Evolutionary conservation across 2,113 vertebrate genomes (phyloP).

Genomic region (Nipponia nippon): DNA sequence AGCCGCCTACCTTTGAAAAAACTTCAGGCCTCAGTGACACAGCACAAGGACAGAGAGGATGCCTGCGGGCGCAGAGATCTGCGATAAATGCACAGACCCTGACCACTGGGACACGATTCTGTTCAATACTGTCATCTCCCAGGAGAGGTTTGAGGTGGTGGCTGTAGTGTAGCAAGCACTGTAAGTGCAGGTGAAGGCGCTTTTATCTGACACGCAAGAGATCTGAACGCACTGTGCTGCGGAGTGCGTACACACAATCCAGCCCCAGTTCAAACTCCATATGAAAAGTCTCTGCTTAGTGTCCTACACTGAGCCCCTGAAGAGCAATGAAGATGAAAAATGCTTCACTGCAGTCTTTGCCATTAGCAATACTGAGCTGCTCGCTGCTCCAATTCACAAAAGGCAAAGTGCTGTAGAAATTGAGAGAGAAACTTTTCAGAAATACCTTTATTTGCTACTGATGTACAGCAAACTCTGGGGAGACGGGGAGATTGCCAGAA

Average conservation of each 20-base stretch:
- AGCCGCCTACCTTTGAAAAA: background rate
- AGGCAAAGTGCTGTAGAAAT: background rate
- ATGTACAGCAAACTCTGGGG: background rate
- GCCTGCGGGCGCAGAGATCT: background rate
- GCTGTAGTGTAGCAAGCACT: background rate
- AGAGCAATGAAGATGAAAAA: background rate
- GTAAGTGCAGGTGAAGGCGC: background rate
- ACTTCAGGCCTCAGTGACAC: background rate
- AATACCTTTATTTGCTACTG: background rate
- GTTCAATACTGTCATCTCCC: background rate
- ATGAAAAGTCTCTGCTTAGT: background rate
- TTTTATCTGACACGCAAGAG: background rate
- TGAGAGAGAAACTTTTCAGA: background rate
- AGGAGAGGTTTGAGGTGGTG: background rate
- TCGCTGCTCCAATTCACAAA: background rate
- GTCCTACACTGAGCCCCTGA: background rate
- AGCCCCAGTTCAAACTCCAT: accelerated
- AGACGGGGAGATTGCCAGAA: background rate
- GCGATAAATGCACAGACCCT: background rate
- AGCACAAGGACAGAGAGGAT: background rate
- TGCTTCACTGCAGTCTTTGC: background rate
- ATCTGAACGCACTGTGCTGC: accelerated
- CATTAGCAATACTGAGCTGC: background rate
- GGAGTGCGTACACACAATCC: accelerated
- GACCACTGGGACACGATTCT: background rate